These are phyloP conservation scores for Gymnodraco acuticeps DNA, from an alignment of 2,797 vertebrate species.

Conservation along the genomic window DNA sequence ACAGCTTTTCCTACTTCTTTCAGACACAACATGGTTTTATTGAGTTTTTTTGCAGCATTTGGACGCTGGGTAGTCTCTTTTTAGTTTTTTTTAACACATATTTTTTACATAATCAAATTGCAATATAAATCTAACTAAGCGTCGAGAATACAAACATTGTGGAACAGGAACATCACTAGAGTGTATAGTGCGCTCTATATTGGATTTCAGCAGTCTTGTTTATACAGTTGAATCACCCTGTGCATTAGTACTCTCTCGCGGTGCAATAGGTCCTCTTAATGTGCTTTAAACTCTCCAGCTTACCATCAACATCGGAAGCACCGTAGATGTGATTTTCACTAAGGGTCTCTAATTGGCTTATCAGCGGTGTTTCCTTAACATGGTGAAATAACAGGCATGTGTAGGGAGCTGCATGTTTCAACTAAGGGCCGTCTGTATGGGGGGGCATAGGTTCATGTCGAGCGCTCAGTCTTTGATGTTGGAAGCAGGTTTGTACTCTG, in stretches of 20 bases:
- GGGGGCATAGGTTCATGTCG: background rate
- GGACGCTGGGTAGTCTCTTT: no score
- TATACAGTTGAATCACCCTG: conserved; percentile 40
- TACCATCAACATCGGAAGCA: conserved; percentile 21
- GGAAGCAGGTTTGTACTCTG: background rate
- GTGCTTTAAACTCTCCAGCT: conserved; percentile 34
- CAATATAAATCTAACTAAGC: conserved; percentile 29
- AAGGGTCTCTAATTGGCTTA: conserved; percentile 45
- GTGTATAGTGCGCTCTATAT: conserved; percentile 17
- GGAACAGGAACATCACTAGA: conserved; percentile 36
- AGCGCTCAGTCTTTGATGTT: conserved; percentile 13
- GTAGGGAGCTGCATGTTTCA: conserved; percentile 4
- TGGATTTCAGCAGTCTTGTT: conserved; percentile 47
- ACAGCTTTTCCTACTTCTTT: no score
- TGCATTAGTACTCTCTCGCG: conserved; percentile 32
- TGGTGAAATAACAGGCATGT: conserved; percentile 5
- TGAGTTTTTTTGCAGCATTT: no score
- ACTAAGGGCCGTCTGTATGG: conserved; percentile 3
- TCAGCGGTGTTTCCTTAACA: background rate
- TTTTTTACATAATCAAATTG: no score
- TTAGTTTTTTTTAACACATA: no score
- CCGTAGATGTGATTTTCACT: conserved; percentile 37
- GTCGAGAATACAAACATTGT: conserved; percentile 41
- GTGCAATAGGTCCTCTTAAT: conserved; percentile 53
- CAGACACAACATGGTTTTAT: no score